Base-by-base conservation (phyloP, 53 echinoderm and acorn worm species). In the Actinopyga echinites region DNA sequence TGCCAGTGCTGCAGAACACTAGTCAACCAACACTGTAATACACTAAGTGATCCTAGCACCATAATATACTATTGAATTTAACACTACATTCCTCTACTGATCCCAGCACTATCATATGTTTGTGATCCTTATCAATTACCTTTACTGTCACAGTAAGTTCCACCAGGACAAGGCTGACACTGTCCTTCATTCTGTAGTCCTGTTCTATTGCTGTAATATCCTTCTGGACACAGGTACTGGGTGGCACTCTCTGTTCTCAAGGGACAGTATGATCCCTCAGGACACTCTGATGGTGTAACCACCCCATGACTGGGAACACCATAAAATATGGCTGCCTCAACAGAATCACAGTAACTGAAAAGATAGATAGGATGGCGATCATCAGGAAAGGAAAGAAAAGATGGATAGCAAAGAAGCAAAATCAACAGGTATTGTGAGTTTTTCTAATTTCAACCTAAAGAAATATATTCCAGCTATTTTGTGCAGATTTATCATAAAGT, bases 121-220 rank as follows among this genome's bases (percentile, higher is more conserved):
- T 5, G 17, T 49, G 0, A 49, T 49, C 13, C n/a, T n/a, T n/a
- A n/a, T n/a, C n/a, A n/a, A 12, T 53, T 84, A 89, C 95, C 97
- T 79, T 91, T 55, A 15, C 92, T 86, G 53, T 96, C 94, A 60
- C 97, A 96, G 74, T 90, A 96, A 0, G 94, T 96, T 17, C 97
- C 97, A 5, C 97, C 97, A 36, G 97, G 97, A 45, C 97, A 96
- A 0, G 94, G 90, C 64, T 92, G 97, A 62, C 97, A 96, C 78
- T 96, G 94, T 23, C 84, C 97, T 2, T 86, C 90, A 35, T 83
- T 69, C n/a, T 94, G 84, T 8, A 90, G 89, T 12, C 83, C 88
- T n/a, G 94, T 94, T 20, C 75, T 78, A 74, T 94, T 96, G 65
- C 97, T 94, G 65, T 87, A 96, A 90, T 92, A 88, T 52, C 97